Conservation (phyloP, 2,113 vertebrate species). For the Arothron firmamentum region DNA sequence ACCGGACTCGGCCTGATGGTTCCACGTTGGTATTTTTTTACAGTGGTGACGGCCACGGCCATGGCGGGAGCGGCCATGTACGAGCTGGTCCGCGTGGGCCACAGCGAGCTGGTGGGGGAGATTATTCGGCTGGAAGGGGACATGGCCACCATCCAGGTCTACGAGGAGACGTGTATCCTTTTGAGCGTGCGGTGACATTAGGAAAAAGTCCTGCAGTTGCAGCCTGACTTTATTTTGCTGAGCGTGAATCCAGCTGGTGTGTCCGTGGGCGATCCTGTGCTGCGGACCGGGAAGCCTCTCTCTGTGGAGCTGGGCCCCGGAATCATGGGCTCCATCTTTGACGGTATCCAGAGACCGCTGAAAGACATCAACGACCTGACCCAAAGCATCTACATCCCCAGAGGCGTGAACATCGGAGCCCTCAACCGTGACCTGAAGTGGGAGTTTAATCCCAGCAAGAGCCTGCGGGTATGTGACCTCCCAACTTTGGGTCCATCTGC, state of each 20-base stretch:
- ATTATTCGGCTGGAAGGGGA: conserved; percentile 93
- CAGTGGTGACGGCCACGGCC: conserved; percentile 88
- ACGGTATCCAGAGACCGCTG: conserved; percentile 95
- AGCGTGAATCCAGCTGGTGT: conserved; percentile 84
- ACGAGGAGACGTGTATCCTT: conserved; percentile 98
- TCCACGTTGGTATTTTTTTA: conserved; percentile 24
- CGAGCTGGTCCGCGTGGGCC: conserved; percentile 91
- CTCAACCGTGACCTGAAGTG: conserved; percentile 91
- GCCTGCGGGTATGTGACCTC: conserved; percentile 79
- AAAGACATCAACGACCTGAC: conserved; percentile 90
- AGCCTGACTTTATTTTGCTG: conserved; percentile 73
- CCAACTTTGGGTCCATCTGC: neutral
- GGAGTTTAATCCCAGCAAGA: conserved; percentile 90
- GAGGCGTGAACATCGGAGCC: conserved; percentile 93
- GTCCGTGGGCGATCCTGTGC: conserved; percentile 93
- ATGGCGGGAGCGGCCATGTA: conserved; percentile 96
- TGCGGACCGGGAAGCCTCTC: conserved; percentile 94
- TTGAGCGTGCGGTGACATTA: neutral
- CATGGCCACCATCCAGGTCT: conserved; percentile 94
- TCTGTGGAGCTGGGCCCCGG: conserved; percentile 95
- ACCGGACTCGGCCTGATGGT: neutral
- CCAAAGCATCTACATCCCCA: conserved; percentile 95
- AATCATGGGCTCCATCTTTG: conserved; percentile 98
- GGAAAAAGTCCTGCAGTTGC: neutral
- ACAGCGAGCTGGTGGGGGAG: conserved; percentile 90